Evolutionary conservation across 2,888 invertebrate genomes (phyloP).

Genomic region (Serrognathus titanus): DNA sequence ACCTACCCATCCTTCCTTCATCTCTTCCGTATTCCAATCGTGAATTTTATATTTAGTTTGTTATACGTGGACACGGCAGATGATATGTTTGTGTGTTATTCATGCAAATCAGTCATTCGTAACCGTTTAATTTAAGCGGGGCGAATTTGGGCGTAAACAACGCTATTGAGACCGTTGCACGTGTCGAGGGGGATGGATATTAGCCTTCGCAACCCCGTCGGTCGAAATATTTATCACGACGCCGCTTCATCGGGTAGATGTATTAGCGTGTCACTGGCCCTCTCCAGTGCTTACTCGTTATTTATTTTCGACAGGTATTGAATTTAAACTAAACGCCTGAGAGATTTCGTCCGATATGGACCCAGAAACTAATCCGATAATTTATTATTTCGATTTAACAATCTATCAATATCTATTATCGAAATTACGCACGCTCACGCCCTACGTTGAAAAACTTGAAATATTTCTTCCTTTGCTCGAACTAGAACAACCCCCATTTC

Average conservation of each 20-base stretch:
- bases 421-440: too few species aligned
- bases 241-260: neutral
- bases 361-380: neutral
- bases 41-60: too few species aligned
- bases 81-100: neutral
- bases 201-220: neutral
- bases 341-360: neutral
- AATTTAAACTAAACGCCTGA: neutral
- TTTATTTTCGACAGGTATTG: slow-evolving; percentile 1
- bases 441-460: too few species aligned
- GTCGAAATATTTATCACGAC: neutral
- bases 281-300: neutral
- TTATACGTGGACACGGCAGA: neutral
- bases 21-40: too few species aligned
- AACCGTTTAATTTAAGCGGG: neutral
- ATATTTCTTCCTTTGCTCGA: too few species aligned
- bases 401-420: too few species aligned
- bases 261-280: neutral
- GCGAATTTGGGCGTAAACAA: neutral
- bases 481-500: too few species aligned
- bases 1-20: too few species aligned
- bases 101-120: neutral
- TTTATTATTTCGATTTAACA: too few species aligned
- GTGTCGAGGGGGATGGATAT: neutral
- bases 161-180: neutral